A percentile compares a stretch with the other conserved stretches of the same genome.
Conservation (phyloP, 2,113 vertebrate species). For the Notothenia coriiceps region DNA sequence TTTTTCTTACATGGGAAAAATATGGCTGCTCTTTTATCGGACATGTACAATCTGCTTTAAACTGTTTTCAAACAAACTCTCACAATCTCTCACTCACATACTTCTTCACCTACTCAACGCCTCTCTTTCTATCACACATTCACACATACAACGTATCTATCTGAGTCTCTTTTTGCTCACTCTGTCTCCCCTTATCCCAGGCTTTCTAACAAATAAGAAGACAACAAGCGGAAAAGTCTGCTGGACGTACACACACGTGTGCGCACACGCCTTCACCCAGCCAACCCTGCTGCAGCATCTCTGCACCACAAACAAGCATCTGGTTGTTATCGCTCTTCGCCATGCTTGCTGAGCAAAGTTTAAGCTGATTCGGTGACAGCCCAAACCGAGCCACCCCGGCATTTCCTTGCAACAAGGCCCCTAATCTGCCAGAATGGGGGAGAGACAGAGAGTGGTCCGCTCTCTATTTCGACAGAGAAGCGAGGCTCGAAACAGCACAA, state of each 20-base stretch:
- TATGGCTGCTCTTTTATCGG: neutral
- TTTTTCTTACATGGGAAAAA: neutral
- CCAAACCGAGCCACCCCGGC: constrained; percentile 79
- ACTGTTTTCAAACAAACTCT: constrained; percentile 17
- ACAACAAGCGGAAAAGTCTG: constrained; percentile 67
- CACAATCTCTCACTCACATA: constrained; percentile 11
- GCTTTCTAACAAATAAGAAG: constrained; percentile 65
- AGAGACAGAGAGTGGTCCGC: constrained; percentile 72
- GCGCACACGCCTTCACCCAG: constrained; percentile 44
- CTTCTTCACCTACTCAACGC: constrained; percentile 2
- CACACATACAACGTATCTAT: constrained; percentile 37
- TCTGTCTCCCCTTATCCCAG: constrained; percentile 61
- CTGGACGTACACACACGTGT: constrained; percentile 51
- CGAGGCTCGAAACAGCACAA: constrained; percentile 82
- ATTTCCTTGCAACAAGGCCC: constrained; percentile 74
- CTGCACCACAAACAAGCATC: constrained; percentile 77
- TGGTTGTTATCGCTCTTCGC: constrained; percentile 81
- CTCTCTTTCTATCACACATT: constrained; percentile 32
- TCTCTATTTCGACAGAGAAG: constrained; percentile 83
- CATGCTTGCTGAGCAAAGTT: constrained; percentile 86
- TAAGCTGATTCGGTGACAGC: constrained; percentile 87
- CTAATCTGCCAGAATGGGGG: constrained; percentile 82
- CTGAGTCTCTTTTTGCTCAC: constrained; percentile 31
- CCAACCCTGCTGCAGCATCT: constrained; percentile 59
- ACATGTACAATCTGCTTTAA: neutral